Percentiles rank a stretch among this genome's conserved stretches.
These are phyloP conservation scores for Melanotaenia parkinsoni DNA, from an alignment of 2,797 vertebrate species.

Conservation along the genomic window DNA sequence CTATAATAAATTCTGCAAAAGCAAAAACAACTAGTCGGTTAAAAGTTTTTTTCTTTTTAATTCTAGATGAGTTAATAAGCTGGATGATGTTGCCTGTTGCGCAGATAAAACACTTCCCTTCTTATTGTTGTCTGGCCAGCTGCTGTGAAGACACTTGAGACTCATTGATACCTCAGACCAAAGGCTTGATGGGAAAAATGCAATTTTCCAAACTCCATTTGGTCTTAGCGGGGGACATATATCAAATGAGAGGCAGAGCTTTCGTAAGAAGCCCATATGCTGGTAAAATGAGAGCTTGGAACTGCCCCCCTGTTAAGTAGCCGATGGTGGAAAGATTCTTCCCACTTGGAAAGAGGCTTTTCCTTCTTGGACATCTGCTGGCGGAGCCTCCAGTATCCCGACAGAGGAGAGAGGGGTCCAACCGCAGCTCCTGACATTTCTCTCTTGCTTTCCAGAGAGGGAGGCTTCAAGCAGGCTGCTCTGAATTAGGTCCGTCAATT, in stretches of 20 bases:
- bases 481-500: conserved; percentile 42
- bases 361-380: conserved; percentile 84
- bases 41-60: background rate
- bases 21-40: background rate
- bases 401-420: conserved; percentile 71
- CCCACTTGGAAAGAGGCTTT: conserved; percentile 90
- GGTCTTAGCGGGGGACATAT: conserved; percentile 70
- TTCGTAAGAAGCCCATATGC: conserved; percentile 91
- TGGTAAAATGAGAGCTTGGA: conserved; percentile 87
- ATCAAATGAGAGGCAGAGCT: conserved; percentile 84
- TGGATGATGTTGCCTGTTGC: conserved; percentile 3
- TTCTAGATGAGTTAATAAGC: conserved; percentile 18
- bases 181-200: conserved; percentile 87
- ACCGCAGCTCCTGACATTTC: conserved; percentile 60
- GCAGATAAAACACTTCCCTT: conserved; percentile 24
- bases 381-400: conserved; percentile 73
- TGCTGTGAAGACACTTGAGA: conserved; percentile 55
- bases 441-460: conserved; percentile 57
- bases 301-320: conserved; percentile 97
- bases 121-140: conserved; percentile 22
- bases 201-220: conserved; percentile 84
- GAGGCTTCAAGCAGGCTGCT: conserved; percentile 63
- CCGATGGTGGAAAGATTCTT: conserved; percentile 89
- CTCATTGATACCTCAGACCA: conserved; percentile 71
- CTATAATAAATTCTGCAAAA: too few species aligned